These are phyloP conservation scores for Melitaea athalia DNA, from an alignment of 2,888 invertebrate species.

Conservation along the genomic window DNA sequence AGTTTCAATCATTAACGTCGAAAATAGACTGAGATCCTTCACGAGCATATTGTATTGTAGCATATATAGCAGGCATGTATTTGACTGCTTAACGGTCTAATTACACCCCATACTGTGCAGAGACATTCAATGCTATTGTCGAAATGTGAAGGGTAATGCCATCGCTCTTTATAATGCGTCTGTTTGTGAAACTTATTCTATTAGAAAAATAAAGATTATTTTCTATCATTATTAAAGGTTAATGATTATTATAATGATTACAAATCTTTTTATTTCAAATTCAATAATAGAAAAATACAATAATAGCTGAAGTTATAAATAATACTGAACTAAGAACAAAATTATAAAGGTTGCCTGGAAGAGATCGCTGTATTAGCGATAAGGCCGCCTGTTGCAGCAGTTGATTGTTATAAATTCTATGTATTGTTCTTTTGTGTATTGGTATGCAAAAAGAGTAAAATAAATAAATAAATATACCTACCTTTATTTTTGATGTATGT, in stretches of 20 bases:
- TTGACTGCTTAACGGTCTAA: constrained; percentile 61
- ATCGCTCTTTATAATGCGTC: constrained; percentile 37
- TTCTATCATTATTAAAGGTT: not conserved
- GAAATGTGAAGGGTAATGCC: constrained; percentile 37
- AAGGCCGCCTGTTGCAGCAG: no score
- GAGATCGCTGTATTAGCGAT: no score
- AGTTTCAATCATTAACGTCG: not conserved
- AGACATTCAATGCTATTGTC: constrained; percentile 34
- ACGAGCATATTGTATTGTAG: constrained; percentile 13
- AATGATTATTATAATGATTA: not conserved
- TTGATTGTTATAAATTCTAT: no score
- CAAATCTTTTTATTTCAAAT: no score
- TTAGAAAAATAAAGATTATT: constrained; percentile 1
- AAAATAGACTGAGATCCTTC: constrained; percentile 9
- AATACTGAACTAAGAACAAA: no score
- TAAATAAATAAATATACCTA: no score
- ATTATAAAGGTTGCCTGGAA: no score
- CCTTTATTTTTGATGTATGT: no score
- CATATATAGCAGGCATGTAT: constrained; percentile 44
- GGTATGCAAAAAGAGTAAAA: no score
- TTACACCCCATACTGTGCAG: constrained; percentile 50
- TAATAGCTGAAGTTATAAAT: no score
- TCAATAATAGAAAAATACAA: no score
- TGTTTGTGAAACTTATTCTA: constrained; percentile 4
- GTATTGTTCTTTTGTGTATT: no score